These are phyloP conservation scores for Parazoanthus atlanticus DNA, from an alignment of 92 coral and sea anemone genomes.

Conservation along the genomic window DNA sequence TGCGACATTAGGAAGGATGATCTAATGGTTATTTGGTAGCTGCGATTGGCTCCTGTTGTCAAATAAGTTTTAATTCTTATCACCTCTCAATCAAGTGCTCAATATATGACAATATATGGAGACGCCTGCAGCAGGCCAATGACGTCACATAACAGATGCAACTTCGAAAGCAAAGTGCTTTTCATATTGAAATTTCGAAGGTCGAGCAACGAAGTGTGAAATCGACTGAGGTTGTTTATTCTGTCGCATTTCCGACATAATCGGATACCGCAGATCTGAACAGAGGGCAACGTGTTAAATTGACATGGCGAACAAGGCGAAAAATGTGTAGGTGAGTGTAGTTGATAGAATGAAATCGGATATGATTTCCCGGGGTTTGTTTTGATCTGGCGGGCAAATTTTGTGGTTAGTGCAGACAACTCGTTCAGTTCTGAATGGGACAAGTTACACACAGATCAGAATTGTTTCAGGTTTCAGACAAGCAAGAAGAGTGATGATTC, in stretches of 20 bases:
- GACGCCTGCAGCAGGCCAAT: conserved; percentile 12
- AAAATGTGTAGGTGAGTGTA: conserved; percentile 22
- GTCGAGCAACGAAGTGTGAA: conserved; percentile 24
- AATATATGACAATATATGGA: conserved; percentile 9
- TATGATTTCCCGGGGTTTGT: conserved; percentile 10
- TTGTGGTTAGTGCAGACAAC: background rate
- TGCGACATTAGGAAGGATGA: background rate
- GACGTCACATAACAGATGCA: conserved; percentile 30
- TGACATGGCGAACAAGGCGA: background rate
- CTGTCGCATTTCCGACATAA: conserved; percentile 41
- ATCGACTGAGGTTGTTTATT: conserved; percentile 29
- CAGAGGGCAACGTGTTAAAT: background rate
- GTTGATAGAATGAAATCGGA: conserved; percentile 34
- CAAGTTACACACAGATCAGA: background rate
- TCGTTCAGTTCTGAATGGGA: background rate
- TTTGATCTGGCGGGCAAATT: conserved; percentile 9
- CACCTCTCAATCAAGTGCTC: conserved; percentile 28
- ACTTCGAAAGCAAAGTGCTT: background rate
- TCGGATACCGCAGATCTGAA: conserved; percentile 27
- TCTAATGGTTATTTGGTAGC: background rate
- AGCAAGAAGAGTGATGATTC: background rate
- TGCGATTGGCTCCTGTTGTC: background rate
- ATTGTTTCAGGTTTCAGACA: background rate
- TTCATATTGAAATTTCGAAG: conserved; percentile 34
- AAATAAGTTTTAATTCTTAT: background rate